phyloP scores from a whole-genome alignment of 2,888 invertebrate species.

The Petrolisthes cinctipes region DNA sequence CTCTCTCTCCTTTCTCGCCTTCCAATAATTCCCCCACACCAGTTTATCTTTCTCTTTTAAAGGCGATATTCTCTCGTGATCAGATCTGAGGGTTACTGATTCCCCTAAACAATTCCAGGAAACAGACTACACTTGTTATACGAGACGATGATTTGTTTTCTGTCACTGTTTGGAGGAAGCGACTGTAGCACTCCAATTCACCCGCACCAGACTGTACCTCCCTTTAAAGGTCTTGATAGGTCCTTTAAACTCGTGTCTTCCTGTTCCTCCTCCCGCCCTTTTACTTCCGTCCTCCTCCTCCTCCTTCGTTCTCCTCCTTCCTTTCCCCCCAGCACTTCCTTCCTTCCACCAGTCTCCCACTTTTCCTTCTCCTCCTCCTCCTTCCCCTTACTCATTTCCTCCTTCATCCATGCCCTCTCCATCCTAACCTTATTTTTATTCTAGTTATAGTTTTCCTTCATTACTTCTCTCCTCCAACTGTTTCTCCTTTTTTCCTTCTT shows the following conservation, averaged over 20 bases:
- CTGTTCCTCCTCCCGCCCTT: neutral
- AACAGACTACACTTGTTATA: neutral
- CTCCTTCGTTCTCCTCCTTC: neutral
- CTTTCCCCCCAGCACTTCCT: slow-evolving; percentile 19
- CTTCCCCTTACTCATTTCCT: neutral
- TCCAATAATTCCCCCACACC: neutral
- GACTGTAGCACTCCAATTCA: too few species aligned
- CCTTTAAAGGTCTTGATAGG: too few species aligned
- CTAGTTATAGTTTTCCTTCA: neutral
- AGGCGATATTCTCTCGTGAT: too few species aligned
- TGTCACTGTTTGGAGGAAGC: too few species aligned
- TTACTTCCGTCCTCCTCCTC: neutral
- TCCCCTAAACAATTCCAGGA: neutral
- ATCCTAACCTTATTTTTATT: neutral
- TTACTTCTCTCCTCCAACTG: neutral
- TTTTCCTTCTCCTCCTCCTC: neutral
- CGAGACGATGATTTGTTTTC: too few species aligned
- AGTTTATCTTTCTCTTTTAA: neutral
- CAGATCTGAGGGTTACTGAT: too few species aligned
- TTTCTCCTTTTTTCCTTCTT: neutral
- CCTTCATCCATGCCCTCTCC: neutral
- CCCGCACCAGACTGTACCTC: too few species aligned
- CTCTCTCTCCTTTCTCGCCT: neutral
- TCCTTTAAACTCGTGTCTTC: slow-evolving; percentile 12
- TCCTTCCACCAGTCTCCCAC: slow-evolving; percentile 3